Conservation (phyloP, 2,888 invertebrate genomes). For the Drosophila histrio region DNA sequence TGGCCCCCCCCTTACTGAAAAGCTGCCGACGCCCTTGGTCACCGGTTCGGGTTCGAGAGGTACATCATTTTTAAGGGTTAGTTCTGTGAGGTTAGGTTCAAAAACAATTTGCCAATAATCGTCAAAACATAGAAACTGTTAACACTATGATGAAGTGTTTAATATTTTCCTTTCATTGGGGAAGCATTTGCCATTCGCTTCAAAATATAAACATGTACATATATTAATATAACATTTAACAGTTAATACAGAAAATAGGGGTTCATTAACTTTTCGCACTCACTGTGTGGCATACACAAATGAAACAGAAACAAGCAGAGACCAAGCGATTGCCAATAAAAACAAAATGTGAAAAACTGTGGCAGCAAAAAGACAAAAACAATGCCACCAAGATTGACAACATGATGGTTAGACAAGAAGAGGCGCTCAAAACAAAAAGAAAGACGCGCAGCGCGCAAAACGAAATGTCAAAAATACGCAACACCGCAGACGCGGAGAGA, state of each 20-base stretch:
- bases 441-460: slow-evolving; percentile 68
- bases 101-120: no score
- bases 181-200: not conserved
- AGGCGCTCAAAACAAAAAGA: slow-evolving; percentile 70
- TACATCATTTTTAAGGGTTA: no score
- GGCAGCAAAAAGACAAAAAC: slow-evolving; percentile 56
- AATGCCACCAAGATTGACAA: slow-evolving; percentile 82
- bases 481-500: slow-evolving; percentile 51
- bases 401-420: slow-evolving; percentile 79
- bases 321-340: slow-evolving; percentile 49
- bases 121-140: no score
- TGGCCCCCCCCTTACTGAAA: no score
- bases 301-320: slow-evolving; percentile 27
- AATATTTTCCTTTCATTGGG: not conserved
- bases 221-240: not conserved
- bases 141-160: not conserved
- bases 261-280: slow-evolving; percentile 33
- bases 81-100: no score
- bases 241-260: not conserved
- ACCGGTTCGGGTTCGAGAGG: no score
- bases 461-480: slow-evolving; percentile 81
- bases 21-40: no score
- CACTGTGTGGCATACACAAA: slow-evolving; percentile 23
- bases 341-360: slow-evolving; percentile 49
- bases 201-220: not conserved